These are phyloP conservation scores for Varanus komodoensis DNA, from an alignment of 2,113 vertebrate genomes.

Conservation along the genomic window DNA sequence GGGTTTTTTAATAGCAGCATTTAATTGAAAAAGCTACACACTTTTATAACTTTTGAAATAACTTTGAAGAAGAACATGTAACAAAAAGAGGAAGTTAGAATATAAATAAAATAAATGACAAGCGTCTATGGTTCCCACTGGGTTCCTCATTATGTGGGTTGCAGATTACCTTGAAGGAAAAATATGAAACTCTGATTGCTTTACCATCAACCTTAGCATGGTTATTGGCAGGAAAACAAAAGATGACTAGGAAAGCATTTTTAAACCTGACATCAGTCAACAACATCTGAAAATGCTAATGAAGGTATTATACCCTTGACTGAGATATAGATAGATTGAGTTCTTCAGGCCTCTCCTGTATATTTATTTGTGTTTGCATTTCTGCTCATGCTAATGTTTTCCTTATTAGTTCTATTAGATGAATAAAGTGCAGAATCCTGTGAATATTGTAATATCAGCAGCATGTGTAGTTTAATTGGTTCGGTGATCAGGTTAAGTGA, in stretches of 20 bases:
- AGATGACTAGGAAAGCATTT: constrained; percentile 39
- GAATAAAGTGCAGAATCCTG: constrained; percentile 49
- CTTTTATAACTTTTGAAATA: not conserved
- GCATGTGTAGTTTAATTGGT: constrained; percentile 22
- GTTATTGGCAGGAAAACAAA: constrained; percentile 42
- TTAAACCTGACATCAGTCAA: constrained; percentile 29
- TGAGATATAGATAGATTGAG: constrained; percentile 40
- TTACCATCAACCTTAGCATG: constrained; percentile 29
- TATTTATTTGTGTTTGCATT: constrained; percentile 49
- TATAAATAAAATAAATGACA: not conserved
- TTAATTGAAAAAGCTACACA: not conserved
- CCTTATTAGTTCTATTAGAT: constrained; percentile 31
- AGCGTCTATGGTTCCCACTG: constrained; percentile 10
- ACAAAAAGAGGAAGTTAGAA: not conserved
- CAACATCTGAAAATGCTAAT: constrained; percentile 45
- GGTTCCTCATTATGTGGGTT: constrained; percentile 5
- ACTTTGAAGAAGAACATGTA: not conserved
- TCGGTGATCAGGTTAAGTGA: constrained; percentile 54
- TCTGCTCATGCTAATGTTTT: constrained; percentile 41
- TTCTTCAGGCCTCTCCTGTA: constrained; percentile 47
- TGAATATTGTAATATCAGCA: constrained; percentile 50
- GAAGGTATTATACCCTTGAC: constrained; percentile 39
- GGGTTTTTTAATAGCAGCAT: constrained; percentile 10
- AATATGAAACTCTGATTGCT: constrained; percentile 29
- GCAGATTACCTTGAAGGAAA: constrained; percentile 13